Evolutionary conservation across 1,140 invertebrate species (phyloP), one percentile per base, ranked within the genome.

Genomic region (Sitophilus oryzae): DNA sequence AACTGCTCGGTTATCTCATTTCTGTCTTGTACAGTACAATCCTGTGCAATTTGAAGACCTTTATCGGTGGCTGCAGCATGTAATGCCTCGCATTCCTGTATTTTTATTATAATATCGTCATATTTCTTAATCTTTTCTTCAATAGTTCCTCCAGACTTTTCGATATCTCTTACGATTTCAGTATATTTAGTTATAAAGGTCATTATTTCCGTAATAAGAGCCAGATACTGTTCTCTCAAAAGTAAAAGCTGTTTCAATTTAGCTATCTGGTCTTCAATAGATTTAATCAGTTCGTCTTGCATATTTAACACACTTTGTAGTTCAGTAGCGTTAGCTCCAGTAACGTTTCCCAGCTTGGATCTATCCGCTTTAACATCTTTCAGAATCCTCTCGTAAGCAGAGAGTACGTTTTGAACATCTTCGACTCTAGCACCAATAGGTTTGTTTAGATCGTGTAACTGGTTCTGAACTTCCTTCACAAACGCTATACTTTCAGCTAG

Each of bases 51-150:
- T 68, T 91, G 88, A 66, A 91, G 88, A 1, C 91, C 93, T 73
- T 94, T 95, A 63, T 96, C 92, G 16, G 83, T 85, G 0, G 92
- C 90, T 16, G 86, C 83, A 0, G 88, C 86, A 6, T 95, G 70
- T 8, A 86, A 76, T n/a, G 88, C 91, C 69, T 96, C 91, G 68
- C 87, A 91, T 65, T 90, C 86, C 72, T 91, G 88, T 38, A 91
- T 91, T 65, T 89, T 89, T 0, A 81, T 66, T 58, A 90, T 89
- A 0, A 88, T 82, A 61, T 91, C 86, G 68, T 93, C 85, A 61
- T 93, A 95, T 53, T 84, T 83, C 60, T 88, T 86, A 35, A 96
- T 89, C 68, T 93, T 93, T 25, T 93, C 89, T 67, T 91, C 83
- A 3, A 89, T 79, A 0, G 86, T 82, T 34, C 84, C 82, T 22